Conservation (phyloP, 2,888 invertebrate genomes). For the Deilephila porcellus region DNA sequence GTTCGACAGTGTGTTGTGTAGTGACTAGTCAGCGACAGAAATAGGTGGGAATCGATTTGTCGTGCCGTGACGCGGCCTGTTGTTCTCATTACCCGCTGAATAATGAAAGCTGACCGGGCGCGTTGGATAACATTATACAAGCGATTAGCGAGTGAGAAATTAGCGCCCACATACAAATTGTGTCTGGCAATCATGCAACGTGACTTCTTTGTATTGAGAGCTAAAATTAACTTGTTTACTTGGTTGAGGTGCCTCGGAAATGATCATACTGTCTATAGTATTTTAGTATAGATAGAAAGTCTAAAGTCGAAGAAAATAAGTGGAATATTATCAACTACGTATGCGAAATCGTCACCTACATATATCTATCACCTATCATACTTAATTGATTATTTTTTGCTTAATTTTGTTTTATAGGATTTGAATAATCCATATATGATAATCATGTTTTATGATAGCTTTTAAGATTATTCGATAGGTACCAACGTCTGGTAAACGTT, state of each 20-base stretch:
- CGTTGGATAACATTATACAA: not conserved
- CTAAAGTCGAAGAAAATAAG: too few species aligned
- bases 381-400: too few species aligned
- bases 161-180: not conserved
- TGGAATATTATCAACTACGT: too few species aligned
- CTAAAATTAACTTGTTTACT: not conserved
- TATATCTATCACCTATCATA: too few species aligned
- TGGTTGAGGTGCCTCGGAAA: not conserved
- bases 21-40: conserved; percentile 38
- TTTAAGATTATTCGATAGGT: too few species aligned
- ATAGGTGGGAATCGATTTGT: conserved; percentile 49
- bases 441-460: too few species aligned
- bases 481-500: too few species aligned
- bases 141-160: conserved; percentile 1
- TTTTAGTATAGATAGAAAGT: too few species aligned
- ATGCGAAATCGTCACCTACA: too few species aligned
- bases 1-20: conserved; percentile 42
- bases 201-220: not conserved
- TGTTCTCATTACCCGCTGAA: conserved; percentile 33
- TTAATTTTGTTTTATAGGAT: too few species aligned
- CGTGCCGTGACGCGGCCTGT: conserved; percentile 40
- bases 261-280: too few species aligned
- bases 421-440: too few species aligned
- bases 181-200: not conserved
- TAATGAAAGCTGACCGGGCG: conserved; percentile 28